Evolutionary conservation across 2,888 invertebrate genomes (phyloP).

Genomic region (Nephrotoma appendiculata): DNA sequence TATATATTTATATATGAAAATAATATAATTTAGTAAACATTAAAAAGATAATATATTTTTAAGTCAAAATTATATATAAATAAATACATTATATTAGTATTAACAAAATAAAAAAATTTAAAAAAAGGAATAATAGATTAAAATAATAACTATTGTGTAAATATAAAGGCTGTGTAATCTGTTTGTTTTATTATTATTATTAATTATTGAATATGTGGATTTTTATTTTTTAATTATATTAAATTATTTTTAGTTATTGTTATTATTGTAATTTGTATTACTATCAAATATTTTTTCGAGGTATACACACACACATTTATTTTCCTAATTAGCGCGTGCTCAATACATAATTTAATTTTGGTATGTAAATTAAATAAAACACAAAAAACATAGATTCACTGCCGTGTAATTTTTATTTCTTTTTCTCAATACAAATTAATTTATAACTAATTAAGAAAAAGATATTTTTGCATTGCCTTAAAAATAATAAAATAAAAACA

Average conservation of each 20-base stretch:
- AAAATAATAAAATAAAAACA: not conserved
- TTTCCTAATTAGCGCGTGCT: not conserved
- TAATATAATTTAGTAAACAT: not conserved
- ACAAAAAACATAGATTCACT: not conserved
- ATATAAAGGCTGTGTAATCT: conserved; percentile 3
- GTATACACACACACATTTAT: not conserved
- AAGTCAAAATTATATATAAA: not conserved
- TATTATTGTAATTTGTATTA: not conserved
- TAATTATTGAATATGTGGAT: not conserved
- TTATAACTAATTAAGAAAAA: not conserved
- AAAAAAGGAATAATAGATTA: not conserved
- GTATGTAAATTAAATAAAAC: not conserved
- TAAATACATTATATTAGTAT: not conserved
- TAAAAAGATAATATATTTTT: not conserved
- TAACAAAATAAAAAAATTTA: not conserved
- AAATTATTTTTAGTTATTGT: not conserved
- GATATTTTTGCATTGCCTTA: not conserved
- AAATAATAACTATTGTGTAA: not conserved
- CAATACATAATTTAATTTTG: not conserved
- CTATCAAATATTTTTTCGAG: not conserved
- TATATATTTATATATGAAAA: not conserved
- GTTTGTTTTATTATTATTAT: not conserved
- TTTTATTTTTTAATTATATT: not conserved
- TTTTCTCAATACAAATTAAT: not conserved
- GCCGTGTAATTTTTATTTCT: not conserved